These are phyloP conservation scores for Ophraella communa DNA, from an alignment of 2,888 invertebrate species.

Conservation along the genomic window DNA sequence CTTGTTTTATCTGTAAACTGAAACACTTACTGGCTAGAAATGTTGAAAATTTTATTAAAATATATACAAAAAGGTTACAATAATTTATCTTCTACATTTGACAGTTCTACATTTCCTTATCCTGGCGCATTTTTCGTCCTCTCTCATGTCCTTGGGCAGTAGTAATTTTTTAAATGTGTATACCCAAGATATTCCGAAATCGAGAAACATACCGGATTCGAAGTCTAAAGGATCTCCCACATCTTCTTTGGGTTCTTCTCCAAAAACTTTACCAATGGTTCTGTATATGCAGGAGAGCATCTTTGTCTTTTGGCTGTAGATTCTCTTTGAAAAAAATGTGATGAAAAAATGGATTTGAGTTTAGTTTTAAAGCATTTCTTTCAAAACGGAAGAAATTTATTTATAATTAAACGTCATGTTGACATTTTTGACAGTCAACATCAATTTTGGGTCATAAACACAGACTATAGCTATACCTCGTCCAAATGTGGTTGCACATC, in stretches of 20 bases:
- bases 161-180: constrained; percentile 2
- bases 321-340: no score
- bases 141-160: neutral
- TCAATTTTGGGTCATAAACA: no score
- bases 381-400: no score
- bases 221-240: neutral
- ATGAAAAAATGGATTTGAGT: no score
- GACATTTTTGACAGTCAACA: no score
- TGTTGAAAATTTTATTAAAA: neutral
- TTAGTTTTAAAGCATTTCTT: no score
- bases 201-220: constrained; percentile 1
- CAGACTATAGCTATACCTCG: no score
- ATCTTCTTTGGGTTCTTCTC: constrained; percentile 1
- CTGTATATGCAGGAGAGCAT: neutral
- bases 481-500: no score
- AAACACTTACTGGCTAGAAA: no score
- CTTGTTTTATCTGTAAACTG: no score
- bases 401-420: no score
- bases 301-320: neutral
- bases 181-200: neutral
- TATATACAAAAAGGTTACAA: neutral
- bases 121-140: neutral
- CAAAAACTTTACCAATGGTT: neutral
- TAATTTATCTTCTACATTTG: neutral
- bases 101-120: neutral